Evolutionary conservation across 2,797 vertebrate species (phyloP).

Genomic region (Agapornis canus): DNA sequence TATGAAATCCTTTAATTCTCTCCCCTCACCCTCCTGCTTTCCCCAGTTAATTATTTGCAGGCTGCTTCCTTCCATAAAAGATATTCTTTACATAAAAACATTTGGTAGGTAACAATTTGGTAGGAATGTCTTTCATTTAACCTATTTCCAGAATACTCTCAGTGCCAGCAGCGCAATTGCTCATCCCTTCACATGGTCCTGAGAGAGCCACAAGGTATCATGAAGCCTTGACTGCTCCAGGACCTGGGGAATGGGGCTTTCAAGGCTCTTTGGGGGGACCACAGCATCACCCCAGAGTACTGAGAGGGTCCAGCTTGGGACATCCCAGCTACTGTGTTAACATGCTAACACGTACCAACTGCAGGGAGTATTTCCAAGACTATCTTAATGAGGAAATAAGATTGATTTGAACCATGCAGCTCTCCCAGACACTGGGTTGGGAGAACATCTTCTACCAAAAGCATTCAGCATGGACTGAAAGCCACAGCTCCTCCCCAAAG

Average conservation of each 20-base stretch:
- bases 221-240: background rate
- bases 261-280: background rate
- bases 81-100: background rate
- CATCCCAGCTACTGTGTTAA: background rate
- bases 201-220: background rate
- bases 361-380: background rate
- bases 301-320: background rate
- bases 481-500: background rate
- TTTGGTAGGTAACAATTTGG: background rate
- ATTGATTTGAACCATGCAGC: background rate
- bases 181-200: rapidly evolving
- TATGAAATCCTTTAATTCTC: background rate
- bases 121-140: conserved; percentile 38
- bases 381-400: background rate
- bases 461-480: background rate
- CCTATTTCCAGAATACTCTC: background rate
- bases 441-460: background rate
- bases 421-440: background rate
- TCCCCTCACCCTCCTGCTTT: rapidly evolving
- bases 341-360: background rate
- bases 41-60: background rate
- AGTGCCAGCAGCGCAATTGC: background rate
- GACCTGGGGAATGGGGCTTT: background rate
- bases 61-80: background rate
- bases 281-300: no score